Conservation (phyloP, 2,888 invertebrate genomes). For the Elysia crispata region DNA sequence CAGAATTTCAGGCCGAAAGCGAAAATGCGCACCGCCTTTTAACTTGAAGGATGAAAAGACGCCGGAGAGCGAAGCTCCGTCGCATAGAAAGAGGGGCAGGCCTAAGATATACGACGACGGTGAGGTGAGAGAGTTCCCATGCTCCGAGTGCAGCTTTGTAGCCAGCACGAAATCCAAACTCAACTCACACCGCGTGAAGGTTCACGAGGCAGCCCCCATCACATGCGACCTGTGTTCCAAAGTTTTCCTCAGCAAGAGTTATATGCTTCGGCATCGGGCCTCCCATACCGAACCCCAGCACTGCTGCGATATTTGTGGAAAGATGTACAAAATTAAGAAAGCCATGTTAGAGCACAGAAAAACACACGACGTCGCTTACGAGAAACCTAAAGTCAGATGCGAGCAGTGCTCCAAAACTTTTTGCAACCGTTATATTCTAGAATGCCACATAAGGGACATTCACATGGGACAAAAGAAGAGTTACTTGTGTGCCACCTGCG, state of each 20-base stretch:
- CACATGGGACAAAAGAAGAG: constrained; percentile 63
- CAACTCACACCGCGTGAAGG: constrained; percentile 53
- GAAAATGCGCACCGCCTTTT: constrained; percentile 37
- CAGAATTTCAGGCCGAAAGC: constrained; percentile 39
- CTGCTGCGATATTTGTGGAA: constrained; percentile 66
- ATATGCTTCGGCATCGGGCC: constrained; percentile 60
- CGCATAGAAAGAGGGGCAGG: constrained; percentile 35
- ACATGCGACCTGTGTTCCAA: constrained; percentile 65
- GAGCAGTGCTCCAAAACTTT: constrained; percentile 61
- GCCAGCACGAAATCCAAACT: constrained; percentile 55
- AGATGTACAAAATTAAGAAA: constrained; percentile 64
- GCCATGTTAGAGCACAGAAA: constrained; percentile 62
- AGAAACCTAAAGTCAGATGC: constrained; percentile 60
- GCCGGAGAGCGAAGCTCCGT: background rate
- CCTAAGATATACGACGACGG: constrained; percentile 49
- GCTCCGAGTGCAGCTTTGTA: constrained; percentile 58
- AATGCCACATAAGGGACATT: constrained; percentile 61
- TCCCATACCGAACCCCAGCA: constrained; percentile 57
- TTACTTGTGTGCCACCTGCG: constrained; percentile 67
- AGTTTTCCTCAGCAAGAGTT: constrained; percentile 60
- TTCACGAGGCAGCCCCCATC: constrained; percentile 55
- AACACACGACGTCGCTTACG: constrained; percentile 58
- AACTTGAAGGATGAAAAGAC: constrained; percentile 25
- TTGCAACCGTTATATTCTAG: constrained; percentile 58
- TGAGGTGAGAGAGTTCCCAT: constrained; percentile 49